Base-by-base conservation (phyloP, 2,113 vertebrate genomes). In the Symphodus melops region DNA sequence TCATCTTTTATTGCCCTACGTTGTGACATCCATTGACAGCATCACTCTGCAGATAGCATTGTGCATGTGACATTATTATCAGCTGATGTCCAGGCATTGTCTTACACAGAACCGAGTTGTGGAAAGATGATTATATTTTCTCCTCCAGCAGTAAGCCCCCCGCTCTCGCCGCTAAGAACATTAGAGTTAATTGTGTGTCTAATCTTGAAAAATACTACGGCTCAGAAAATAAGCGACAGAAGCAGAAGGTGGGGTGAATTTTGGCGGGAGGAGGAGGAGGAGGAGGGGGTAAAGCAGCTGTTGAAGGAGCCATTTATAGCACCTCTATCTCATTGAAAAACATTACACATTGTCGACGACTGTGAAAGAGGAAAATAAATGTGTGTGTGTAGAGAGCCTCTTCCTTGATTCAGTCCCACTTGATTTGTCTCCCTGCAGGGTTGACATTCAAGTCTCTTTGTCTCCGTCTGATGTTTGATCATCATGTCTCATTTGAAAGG, bases 281-380 rank as follows among this genome's bases (percentile, higher is more conserved):
- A 54, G 52, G 36, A 12, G 62, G 59, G 9, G 71, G 52, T 21
- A 56, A 79, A 92, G 79, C 88, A 93, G 88, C 85, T 93, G 91
- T 91, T 91, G 83, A 75, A 81, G 70, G 59, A 90, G 79, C 81
- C 87, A 85, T 88, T 91, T 90, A 90, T 91, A 90, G 80, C 66
- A 63, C 56, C 72, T 83, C 84, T 72, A 79, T 83, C 87, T 91
- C 81, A 90, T 91, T 91, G 84, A 85, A 88, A 92, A 90, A 88
- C 88, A 90, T 83, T 71, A 81, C 74, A 61, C 85, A 87, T 88
- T 89, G 83, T 89, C 61, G 12, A 67, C 73, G 62, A 67, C 2
- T 13, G 68, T 11, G 62, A 57, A 67, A 81, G 85, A 85, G 57
- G 78, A 82, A 79, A 77, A 85, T 72, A 72, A 71, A 48, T 61